Evolutionary conservation across 1,140 invertebrate species (phyloP), one percentile per base, ranked within the genome.

Genomic region (Caligus rogercresseyi): DNA sequence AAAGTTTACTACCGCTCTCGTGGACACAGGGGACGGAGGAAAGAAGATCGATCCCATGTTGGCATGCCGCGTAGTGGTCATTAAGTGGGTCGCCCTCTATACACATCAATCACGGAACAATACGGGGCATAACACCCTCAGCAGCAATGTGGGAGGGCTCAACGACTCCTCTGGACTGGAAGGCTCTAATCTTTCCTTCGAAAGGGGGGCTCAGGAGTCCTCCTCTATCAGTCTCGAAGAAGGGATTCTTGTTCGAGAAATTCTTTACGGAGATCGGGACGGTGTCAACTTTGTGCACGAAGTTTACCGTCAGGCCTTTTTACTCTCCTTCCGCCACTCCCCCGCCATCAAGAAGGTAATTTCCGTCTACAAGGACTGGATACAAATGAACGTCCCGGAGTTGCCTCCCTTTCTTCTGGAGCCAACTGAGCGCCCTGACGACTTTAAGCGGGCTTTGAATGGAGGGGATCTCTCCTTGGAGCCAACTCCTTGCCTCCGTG

Each of bases 281-380:
- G 94, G 97, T 72, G 83, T 97, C 2, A 91, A 96, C 75, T 88
- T 97, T 73, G 82, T 94, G 25, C 87, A 95, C 70, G 92, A 96
- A 75, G 78, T 95, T 24, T 89, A 95, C 69, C 79, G 91, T 57
- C 90, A 96, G 74, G 88, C 90, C 18, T 89, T 95, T 74, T 76
- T 94, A 18, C 75, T 95, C 61, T 87, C 89, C 67, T 91, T 93
- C 70, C 81, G 81, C 24, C 86, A 93, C 71, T 84, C 88, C 3
- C 81, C 82, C 63, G 87, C 90, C 1, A 87, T 92, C 64, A 76
- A 88, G 43, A 84, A 86, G 70, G 89, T 91, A 43, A 90, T 96
- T 67, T 80, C 83, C 59, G 85, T 93, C n/a, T 96, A 95, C 70
- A 89, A 91, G 72, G 90, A 96, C 72, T 93, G 92, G 86, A 93